Conservation (phyloP, 2,113 vertebrate genomes). For the Anseranas semipalmata region DNA sequence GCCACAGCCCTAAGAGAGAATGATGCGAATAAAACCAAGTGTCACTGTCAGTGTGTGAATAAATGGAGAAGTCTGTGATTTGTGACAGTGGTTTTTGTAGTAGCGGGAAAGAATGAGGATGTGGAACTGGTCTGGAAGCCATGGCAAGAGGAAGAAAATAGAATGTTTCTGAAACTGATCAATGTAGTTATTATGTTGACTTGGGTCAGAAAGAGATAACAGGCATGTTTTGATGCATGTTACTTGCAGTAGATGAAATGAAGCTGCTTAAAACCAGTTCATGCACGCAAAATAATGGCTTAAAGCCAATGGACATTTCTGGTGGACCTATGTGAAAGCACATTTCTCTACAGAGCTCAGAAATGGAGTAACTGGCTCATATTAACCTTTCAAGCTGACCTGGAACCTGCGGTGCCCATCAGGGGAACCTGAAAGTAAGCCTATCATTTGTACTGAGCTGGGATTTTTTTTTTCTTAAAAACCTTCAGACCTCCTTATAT, state of each 20-base stretch:
- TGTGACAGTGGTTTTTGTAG: neutral
- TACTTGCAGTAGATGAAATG: neutral
- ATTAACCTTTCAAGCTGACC: neutral
- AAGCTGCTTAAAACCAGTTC: neutral
- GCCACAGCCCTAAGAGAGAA: neutral
- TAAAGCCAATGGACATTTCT: neutral
- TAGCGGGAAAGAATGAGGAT: neutral
- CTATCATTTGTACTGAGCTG: neutral
- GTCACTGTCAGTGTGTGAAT: rapidly evolving
- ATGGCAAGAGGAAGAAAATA: neutral
- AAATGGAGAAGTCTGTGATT: neutral
- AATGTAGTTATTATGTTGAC: neutral
- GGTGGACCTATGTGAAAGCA: neutral
- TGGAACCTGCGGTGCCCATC: neutral
- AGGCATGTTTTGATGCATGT: neutral
- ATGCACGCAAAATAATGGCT: neutral
- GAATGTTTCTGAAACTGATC: neutral
- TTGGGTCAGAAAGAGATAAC: neutral
- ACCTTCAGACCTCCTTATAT: neutral
- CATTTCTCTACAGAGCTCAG: neutral
- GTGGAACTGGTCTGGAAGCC: neutral
- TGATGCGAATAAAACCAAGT: neutral
- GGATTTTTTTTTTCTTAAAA: neutral
- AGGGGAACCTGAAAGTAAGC: neutral
- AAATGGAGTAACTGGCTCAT: neutral